Percentiles rank a stretch among this genome's conserved stretches.
Conservation (phyloP, 2,797 vertebrate species). For the Ptychobarbus kaznakovi region DNA sequence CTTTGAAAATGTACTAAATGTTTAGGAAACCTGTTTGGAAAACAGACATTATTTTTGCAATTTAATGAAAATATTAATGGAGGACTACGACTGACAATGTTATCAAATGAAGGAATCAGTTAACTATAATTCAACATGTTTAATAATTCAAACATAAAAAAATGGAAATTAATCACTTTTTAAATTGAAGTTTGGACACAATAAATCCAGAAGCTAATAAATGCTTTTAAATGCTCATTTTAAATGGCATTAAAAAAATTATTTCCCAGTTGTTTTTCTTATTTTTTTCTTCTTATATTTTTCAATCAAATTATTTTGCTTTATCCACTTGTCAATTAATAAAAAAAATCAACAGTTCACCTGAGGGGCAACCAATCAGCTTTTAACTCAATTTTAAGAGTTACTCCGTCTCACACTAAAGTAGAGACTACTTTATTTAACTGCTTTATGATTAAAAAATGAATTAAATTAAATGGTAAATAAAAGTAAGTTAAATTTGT, state of each 20-base stretch:
- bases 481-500: not conserved
- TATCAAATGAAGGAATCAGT: not conserved
- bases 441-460: too few relatives aligned
- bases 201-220: too few relatives aligned
- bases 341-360: not conserved
- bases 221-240: not conserved
- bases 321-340: not conserved
- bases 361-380: not conserved
- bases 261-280: not conserved
- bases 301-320: not conserved
- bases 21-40: not conserved
- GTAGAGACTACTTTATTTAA: not conserved
- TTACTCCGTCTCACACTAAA: not conserved
- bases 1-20: not conserved
- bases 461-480: too few relatives aligned
- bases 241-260: not conserved
- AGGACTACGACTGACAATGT: not conserved
- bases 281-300: not conserved
- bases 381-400: not conserved
- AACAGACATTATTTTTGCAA: not conserved
- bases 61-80: not conserved
- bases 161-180: not conserved
- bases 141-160: not conserved
- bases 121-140: too few relatives aligned
- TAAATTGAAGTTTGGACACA: not conserved